Percentiles rank a stretch among this genome's conserved stretches.
Evolutionary conservation across 2,888 invertebrate genomes (phyloP).

Genomic region (Acleris laterana): DNA sequence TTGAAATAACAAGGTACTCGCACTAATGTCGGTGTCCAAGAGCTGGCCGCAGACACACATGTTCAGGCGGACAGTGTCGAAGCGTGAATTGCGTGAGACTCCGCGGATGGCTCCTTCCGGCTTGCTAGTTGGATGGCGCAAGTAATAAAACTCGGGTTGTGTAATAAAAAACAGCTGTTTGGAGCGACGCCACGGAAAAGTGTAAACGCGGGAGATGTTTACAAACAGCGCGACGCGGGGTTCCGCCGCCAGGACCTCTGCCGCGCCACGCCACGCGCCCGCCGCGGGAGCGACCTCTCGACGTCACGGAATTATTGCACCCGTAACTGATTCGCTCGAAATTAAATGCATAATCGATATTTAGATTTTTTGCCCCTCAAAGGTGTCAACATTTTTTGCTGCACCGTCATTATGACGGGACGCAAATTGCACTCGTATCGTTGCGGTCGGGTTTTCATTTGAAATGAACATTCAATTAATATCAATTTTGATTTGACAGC

Average conservation of each 20-base stretch:
- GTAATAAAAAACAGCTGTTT: constrained; percentile 70
- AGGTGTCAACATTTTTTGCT: constrained; percentile 74
- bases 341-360: constrained; percentile 68
- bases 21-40: constrained; percentile 72
- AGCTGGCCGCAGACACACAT: constrained; percentile 40
- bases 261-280: constrained; percentile 45
- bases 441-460: constrained; percentile 60
- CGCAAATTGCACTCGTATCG: constrained; percentile 67
- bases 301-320: constrained; percentile 50
- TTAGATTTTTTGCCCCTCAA: constrained; percentile 55
- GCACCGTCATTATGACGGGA: constrained; percentile 73
- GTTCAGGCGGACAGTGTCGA: constrained; percentile 6
- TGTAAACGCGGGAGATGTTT: constrained; percentile 66
- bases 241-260: constrained; percentile 55
- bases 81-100: constrained; percentile 13
- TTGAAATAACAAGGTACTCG: constrained; percentile 69
- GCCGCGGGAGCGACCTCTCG: constrained; percentile 33
- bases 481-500: constrained; percentile 74
- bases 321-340: constrained; percentile 57
- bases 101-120: constrained; percentile 45
- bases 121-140: constrained; percentile 57
- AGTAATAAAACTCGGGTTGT: constrained; percentile 65
- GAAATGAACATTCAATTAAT: constrained; percentile 72
- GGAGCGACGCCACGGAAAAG: constrained; percentile 61
- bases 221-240: constrained; percentile 62